Conservation (phyloP, 2,113 vertebrate species). For the Rhombomys opimus region DNA sequence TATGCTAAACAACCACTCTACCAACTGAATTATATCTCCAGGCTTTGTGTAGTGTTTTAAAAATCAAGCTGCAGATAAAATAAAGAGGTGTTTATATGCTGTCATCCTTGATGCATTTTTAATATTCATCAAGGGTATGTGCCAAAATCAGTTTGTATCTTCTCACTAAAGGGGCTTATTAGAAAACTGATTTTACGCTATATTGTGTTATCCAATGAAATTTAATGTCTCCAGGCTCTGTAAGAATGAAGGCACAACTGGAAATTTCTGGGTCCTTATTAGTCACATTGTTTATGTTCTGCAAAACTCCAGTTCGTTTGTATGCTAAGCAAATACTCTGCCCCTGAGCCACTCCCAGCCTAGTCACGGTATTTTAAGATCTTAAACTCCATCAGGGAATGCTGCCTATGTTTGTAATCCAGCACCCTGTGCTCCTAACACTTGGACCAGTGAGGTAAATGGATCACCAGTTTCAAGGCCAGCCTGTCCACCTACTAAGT, state of each 20-base stretch:
- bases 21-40: not conserved
- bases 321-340: not conserved
- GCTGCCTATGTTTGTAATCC: not conserved
- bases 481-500: not conserved
- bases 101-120: slow-evolving; percentile 51
- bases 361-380: slow-evolving; percentile 7
- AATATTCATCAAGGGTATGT: slow-evolving; percentile 66
- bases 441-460: not conserved
- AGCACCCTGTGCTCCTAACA: not conserved
- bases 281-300: not conserved
- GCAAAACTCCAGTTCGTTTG: not conserved
- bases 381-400: not conserved
- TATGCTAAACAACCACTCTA: not conserved
- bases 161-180: slow-evolving; percentile 58
- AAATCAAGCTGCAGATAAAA: slow-evolving; percentile 50
- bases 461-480: not conserved
- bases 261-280: not conserved
- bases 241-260: slow-evolving; percentile 21
- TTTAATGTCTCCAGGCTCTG: slow-evolving; percentile 17
- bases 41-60: not conserved
- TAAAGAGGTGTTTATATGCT: slow-evolving; percentile 56
- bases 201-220: slow-evolving; percentile 42
- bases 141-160: slow-evolving; percentile 65
- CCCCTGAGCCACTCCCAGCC: not conserved
- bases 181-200: slow-evolving; percentile 58